A percentile compares a stretch with the other conserved stretches of the same genome.
These are phyloP conservation scores for Catharus fuscescens DNA, from an alignment of 2,113 vertebrate genomes.

Conservation along the genomic window DNA sequence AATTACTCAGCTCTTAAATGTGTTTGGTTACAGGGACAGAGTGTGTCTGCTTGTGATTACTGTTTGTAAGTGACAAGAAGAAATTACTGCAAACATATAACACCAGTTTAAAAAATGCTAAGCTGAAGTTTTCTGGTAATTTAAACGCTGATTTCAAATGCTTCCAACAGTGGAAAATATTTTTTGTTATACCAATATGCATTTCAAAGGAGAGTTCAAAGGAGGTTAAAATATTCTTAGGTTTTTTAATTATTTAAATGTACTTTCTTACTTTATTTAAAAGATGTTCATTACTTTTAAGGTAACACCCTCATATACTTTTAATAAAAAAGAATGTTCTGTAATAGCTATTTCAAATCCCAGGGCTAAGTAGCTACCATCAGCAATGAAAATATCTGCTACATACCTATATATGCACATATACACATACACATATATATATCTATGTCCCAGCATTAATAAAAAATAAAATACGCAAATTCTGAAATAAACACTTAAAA, in stretches of 20 bases:
- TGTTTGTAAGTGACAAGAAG: constrained; percentile 9
- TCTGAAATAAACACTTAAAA: neutral
- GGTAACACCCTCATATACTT: neutral
- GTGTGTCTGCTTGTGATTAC: constrained; percentile 42
- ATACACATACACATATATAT: neutral
- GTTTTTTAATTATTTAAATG: neutral
- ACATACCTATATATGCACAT: fast-evolving
- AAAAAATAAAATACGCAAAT: neutral
- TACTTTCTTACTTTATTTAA: neutral
- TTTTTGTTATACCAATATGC: neutral
- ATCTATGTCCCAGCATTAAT: neutral
- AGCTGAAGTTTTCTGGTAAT: neutral
- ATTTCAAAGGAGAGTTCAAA: constrained; percentile 1
- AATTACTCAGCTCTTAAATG: neutral
- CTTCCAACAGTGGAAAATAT: neutral
- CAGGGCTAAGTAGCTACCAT: neutral
- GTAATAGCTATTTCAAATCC: neutral
- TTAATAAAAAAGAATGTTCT: neutral
- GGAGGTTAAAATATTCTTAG: neutral
- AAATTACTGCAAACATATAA: neutral
- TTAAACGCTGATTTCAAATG: neutral
- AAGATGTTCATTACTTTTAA: neutral
- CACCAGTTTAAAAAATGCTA: neutral
- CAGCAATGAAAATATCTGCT: neutral
- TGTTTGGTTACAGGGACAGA: neutral